Conservation (phyloP, 2,888 invertebrate genomes). For the Caenorhabditis virilis region DNA sequence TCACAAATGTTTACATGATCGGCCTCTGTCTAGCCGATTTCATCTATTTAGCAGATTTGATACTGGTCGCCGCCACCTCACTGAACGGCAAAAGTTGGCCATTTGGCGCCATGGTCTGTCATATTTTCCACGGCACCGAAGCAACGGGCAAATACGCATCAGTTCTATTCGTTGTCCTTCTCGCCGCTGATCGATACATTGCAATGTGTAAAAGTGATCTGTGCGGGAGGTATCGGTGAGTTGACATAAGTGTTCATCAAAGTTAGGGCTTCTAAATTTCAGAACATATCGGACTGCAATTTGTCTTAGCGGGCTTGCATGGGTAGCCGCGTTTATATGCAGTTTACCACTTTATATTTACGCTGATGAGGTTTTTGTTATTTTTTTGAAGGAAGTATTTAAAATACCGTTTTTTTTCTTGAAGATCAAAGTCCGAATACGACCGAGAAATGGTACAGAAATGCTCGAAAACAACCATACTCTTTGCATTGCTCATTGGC, state of each 20-base stretch:
- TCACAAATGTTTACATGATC: slow-evolving; percentile 67
- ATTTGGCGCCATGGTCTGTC: slow-evolving; percentile 62
- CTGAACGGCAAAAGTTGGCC: slow-evolving; percentile 66
- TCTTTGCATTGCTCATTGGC: slow-evolving; percentile 64
- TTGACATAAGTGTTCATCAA: no score
- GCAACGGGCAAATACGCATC: slow-evolving; percentile 67
- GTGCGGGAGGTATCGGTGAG: slow-evolving; percentile 45
- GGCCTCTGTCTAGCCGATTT: slow-evolving; percentile 66
- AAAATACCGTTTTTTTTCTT: background rate
- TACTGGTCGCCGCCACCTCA: slow-evolving; percentile 65
- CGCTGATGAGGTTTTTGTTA: slow-evolving; percentile 49
- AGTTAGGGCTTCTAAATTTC: slow-evolving; percentile 2
- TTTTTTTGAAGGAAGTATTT: background rate
- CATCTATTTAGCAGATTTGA: slow-evolving; percentile 63
- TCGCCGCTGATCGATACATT: slow-evolving; percentile 64
- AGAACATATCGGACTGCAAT: slow-evolving; percentile 60
- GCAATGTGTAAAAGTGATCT: slow-evolving; percentile 63
- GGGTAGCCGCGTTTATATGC: slow-evolving; percentile 58
- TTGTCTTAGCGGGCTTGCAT: slow-evolving; percentile 55
- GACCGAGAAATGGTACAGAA: slow-evolving; percentile 36
- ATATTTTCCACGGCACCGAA: slow-evolving; percentile 65
- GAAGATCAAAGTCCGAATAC: slow-evolving; percentile 36
- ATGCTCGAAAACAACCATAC: slow-evolving; percentile 45
- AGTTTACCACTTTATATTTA: slow-evolving; percentile 61
- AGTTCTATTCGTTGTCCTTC: slow-evolving; percentile 64